A percentile compares a stretch with the other conserved stretches of the same genome.
phyloP scores from a whole-genome alignment of 2,113 vertebrate genomes.

The Myotis yumanensis region DNA sequence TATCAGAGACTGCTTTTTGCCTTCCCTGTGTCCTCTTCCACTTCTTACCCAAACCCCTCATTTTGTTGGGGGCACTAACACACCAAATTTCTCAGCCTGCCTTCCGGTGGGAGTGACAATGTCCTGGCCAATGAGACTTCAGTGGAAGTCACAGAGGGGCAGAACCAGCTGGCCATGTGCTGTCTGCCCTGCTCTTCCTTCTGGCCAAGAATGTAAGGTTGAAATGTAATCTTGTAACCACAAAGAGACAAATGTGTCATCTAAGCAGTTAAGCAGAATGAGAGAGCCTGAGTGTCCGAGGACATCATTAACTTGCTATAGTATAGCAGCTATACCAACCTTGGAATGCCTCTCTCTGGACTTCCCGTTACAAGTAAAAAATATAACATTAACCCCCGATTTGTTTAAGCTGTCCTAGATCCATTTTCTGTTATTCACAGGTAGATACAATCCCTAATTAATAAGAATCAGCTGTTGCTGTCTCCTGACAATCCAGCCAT shows the following conservation, averaged over 20 bases:
- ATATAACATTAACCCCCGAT: background rate
- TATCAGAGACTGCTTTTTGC: background rate
- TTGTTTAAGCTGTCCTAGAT: background rate
- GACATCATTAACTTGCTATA: background rate
- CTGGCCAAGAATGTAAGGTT: background rate
- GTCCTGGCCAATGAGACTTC: background rate
- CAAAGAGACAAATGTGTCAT: background rate
- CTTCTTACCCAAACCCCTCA: background rate
- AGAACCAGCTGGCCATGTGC: background rate
- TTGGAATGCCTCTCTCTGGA: background rate
- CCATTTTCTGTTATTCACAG: background rate
- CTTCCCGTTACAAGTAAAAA: background rate
- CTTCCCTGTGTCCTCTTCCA: background rate
- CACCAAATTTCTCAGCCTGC: background rate
- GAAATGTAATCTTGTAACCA: background rate
- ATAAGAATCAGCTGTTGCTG: background rate
- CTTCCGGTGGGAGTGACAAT: background rate
- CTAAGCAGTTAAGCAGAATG: background rate
- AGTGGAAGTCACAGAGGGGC: background rate
- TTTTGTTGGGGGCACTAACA: background rate
- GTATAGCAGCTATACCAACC: background rate
- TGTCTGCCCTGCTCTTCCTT: background rate
- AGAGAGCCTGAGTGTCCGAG: background rate
- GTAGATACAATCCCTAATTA: background rate
- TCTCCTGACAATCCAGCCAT: background rate